Evolutionary conservation across 2,113 vertebrate genomes (phyloP).

Genomic region (Chaetorhynchus papuensis): DNA sequence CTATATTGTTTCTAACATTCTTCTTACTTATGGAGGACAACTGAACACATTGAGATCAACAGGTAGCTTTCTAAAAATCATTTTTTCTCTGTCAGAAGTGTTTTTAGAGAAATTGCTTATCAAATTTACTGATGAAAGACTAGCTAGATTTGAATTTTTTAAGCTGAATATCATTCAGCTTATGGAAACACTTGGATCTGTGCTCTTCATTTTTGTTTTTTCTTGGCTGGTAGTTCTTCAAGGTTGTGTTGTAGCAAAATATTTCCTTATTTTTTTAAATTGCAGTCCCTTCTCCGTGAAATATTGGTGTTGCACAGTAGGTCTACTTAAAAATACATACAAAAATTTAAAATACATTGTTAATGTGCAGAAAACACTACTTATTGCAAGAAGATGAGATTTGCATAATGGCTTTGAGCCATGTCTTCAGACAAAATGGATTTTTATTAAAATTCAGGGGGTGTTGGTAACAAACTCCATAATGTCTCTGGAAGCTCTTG

Average conservation of each 20-base stretch:
- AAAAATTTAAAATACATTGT: background rate
- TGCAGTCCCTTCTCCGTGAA: background rate
- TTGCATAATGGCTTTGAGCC: background rate
- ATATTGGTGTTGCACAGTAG: background rate
- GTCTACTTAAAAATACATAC: background rate
- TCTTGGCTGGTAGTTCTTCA: background rate
- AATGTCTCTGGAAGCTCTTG: background rate
- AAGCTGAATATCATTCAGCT: background rate
- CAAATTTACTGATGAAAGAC: background rate
- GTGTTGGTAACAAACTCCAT: background rate
- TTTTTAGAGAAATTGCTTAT: background rate
- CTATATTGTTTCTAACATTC: constrained; percentile 83
- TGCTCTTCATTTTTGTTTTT: background rate
- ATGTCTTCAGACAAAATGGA: background rate
- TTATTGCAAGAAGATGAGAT: background rate
- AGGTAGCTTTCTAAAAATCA: constrained; percentile 53
- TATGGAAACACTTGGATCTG: background rate
- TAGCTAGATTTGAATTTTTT: background rate
- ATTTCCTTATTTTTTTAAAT: background rate
- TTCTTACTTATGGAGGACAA: constrained; percentile 88
- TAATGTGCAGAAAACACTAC: background rate
- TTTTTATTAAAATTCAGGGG: background rate
- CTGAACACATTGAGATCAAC: constrained; percentile 74
- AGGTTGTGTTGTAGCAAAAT: background rate
- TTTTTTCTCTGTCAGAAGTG: background rate